phyloP scores from a whole-genome alignment of 2,888 invertebrate species.

The Eudasyphora cyanicolor region DNA sequence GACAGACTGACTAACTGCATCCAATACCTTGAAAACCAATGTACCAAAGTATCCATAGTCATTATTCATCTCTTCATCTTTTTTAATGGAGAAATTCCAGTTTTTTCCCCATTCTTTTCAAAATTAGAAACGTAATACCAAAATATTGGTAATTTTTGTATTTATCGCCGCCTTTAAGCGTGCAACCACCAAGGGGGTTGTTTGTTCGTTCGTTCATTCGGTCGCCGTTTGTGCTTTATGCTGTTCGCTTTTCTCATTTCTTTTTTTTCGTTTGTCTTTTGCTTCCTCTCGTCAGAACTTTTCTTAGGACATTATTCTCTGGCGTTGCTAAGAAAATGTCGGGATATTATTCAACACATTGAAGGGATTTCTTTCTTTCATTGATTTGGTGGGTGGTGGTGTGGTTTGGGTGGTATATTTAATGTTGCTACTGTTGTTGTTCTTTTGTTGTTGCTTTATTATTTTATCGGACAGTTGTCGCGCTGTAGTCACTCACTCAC shows the following conservation, averaged over 20 bases:
- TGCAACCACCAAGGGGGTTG: neutral
- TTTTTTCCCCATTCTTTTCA: neutral
- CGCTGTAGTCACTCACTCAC: neutral
- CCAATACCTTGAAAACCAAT: constrained; percentile 23
- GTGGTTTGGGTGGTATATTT: too few species aligned
- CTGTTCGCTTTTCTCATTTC: neutral
- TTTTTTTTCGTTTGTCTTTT: neutral
- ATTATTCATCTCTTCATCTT: neutral
- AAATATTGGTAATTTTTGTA: neutral
- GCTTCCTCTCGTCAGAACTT: neutral
- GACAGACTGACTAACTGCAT: neutral
- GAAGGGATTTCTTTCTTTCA: neutral
- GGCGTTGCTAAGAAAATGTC: constrained; percentile 3
- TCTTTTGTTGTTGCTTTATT: constrained; percentile 3
- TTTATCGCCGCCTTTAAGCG: neutral
- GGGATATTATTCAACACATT: neutral
- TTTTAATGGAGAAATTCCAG: neutral
- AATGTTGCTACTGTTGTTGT: neutral
- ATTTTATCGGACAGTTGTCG: neutral
- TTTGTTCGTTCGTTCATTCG: neutral
- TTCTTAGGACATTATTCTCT: neutral
- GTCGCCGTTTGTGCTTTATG: constrained; percentile 3
- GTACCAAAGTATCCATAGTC: constrained; percentile 16
- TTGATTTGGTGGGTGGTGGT: neutral
- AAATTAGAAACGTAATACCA: constrained; percentile 14